Evolutionary conservation across 2,113 vertebrate species (phyloP), one percentile per base, ranked within the genome.

Genomic region (Sarotherodon lohbergeri): DNA sequence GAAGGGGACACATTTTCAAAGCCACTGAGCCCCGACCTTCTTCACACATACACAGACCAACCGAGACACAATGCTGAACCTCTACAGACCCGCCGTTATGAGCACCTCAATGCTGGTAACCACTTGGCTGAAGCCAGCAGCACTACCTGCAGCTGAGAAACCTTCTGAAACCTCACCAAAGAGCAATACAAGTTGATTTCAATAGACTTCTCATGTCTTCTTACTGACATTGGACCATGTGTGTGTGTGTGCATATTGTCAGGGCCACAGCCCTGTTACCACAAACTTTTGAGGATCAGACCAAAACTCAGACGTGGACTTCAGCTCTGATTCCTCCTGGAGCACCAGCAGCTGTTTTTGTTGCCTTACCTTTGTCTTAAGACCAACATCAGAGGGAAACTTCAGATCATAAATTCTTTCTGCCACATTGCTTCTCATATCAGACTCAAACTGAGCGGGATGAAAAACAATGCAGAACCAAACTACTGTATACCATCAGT

Each of bases 141-240:
- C 88, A 76, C 90, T 57, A 84, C 88, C 68, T 84, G 87, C 89
- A 90, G 85, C 90, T 90, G 88, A 82, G 86, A 84, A 91, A 92
- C 94, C 92, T 90, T 82, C 54, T 80, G 78, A 90, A 91, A 91
- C 93, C 91, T 94, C 95, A 95, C 90, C 93, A 95, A 95, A 94
- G 88, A 94, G 91, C 93, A 93, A 89, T 86, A 91, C 90, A 76
- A 84, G 81, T 89, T 11, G 24, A 80, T 36, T 90, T 90, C 29
- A 24, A 82, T 63, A 57, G 63, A 88, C 81, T 46, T 55, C 59
- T 86, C 16, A 76, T 57, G 24, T 89, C 16, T 90, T 50, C 80
- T 86, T 80, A 93, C 89, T 91, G 88, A 94, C 84, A 68, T 57
- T 59, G 84, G 83, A 87, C 55, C 50, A 46, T 89, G 63, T 43